Conservation (phyloP, 2,113 vertebrate species). For the Haplochromis burtoni region DNA sequence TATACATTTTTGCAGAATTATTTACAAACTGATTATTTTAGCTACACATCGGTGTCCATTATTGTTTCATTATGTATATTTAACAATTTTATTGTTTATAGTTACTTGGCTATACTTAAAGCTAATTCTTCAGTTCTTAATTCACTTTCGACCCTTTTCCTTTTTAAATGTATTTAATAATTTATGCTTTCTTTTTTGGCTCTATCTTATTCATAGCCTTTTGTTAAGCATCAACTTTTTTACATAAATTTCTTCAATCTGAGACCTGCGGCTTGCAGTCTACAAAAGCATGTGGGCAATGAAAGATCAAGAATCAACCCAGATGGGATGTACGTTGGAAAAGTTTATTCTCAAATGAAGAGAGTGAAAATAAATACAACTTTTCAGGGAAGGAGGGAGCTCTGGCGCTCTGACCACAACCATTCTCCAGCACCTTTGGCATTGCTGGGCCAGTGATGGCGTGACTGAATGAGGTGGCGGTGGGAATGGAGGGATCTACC, state of each 20-base stretch:
- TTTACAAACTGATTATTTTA: neutral
- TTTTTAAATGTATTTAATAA: neutral
- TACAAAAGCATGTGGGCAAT: conserved; percentile 1
- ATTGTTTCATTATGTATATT: neutral
- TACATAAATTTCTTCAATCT: neutral
- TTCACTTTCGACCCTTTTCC: neutral
- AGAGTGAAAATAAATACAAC: conserved; percentile 72
- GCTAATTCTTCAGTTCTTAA: neutral
- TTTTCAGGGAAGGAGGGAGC: conserved; percentile 48
- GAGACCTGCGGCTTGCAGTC: neutral
- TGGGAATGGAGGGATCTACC: conserved; percentile 67
- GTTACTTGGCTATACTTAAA: neutral
- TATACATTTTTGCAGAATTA: neutral
- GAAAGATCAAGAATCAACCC: conserved; percentile 45
- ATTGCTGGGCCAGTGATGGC: conserved; percentile 63
- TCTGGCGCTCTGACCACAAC: conserved; percentile 57
- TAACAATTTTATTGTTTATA: neutral
- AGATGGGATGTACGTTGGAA: conserved; percentile 71
- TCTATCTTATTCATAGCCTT: neutral
- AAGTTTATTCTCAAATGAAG: conserved; percentile 78
- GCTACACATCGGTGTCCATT: neutral
- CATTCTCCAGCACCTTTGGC: conserved; percentile 67
- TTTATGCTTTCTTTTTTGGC: neutral
- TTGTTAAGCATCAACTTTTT: neutral
- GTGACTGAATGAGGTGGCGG: conserved; percentile 66